Percentiles rank a stretch among this genome's conserved stretches.
Conservation (phyloP, 2,113 vertebrate genomes). For the Oenanthe melanoleuca region DNA sequence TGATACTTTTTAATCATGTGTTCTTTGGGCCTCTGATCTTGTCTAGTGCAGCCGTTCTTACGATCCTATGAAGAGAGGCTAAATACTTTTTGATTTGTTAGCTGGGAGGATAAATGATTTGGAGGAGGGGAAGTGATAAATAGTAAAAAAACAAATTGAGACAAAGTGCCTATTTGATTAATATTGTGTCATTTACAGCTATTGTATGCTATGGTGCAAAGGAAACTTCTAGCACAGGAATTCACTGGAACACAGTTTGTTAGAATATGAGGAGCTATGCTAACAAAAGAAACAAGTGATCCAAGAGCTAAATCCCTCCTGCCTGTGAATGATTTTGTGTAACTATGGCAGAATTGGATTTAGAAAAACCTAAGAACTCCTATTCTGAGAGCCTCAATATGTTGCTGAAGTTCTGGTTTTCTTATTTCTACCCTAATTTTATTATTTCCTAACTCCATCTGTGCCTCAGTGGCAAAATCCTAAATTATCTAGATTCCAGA, state of each 20-base stretch:
- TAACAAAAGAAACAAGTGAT: neutral
- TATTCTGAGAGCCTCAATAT: neutral
- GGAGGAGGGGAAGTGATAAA: neutral
- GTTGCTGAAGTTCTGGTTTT: conserved; percentile 31
- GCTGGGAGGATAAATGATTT: neutral
- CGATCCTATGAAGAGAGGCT: neutral
- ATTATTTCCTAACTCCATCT: conserved; percentile 35
- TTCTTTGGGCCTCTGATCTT: neutral
- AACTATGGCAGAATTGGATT: neutral
- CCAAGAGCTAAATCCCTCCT: neutral
- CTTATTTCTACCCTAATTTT: conserved; percentile 38
- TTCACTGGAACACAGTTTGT: neutral
- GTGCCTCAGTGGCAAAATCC: conserved; percentile 38
- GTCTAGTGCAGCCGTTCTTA: neutral
- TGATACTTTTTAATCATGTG: neutral
- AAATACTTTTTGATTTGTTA: neutral
- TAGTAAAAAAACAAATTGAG: neutral
- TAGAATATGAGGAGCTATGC: neutral
- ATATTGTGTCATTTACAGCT: neutral
- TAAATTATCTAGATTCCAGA: conserved; percentile 56
- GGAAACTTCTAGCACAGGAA: neutral
- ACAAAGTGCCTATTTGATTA: neutral
- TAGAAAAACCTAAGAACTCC: neutral
- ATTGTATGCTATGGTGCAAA: neutral
- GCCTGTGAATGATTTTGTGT: conserved; percentile 4